These are phyloP conservation scores for Strigamia crassipes DNA, from an alignment of 2,888 invertebrate genomes.

Conservation along the genomic window DNA sequence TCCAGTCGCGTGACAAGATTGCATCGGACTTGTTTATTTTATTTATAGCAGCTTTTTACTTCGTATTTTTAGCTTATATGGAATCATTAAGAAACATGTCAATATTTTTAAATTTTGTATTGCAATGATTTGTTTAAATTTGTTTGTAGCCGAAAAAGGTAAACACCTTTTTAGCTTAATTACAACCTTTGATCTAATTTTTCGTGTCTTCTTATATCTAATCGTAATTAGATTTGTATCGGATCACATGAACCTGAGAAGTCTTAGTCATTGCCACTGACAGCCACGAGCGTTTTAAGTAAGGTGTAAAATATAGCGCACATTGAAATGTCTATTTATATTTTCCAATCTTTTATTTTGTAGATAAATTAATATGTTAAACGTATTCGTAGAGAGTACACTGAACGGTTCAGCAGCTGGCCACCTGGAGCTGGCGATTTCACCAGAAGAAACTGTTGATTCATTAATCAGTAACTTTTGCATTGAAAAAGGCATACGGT, in stretches of 20 bases:
- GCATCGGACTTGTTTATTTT: neutral
- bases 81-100: too few species aligned
- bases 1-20: constrained; percentile 4
- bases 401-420: constrained; percentile 52
- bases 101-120: too few species aligned
- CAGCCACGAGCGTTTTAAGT: neutral
- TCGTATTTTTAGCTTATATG: neutral
- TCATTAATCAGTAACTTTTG: constrained; percentile 53
- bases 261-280: neutral
- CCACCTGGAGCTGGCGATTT: constrained; percentile 51
- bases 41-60: neutral
- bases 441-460: constrained; percentile 51
- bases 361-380: constrained; percentile 48
- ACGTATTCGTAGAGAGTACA: constrained; percentile 52
- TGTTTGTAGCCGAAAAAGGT: too few species aligned
- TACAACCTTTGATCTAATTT: too few species aligned
- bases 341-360: neutral
- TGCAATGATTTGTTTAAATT: neutral
- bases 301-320: too few species aligned
- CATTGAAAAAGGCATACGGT: constrained; percentile 51
- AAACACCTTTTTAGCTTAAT: too few species aligned
- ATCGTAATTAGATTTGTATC: neutral
- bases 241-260: neutral
- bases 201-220: too few species aligned
- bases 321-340: too few species aligned